Base-by-base conservation (phyloP, 2,797 vertebrate species). In the Pangasius larnaudii region DNA sequence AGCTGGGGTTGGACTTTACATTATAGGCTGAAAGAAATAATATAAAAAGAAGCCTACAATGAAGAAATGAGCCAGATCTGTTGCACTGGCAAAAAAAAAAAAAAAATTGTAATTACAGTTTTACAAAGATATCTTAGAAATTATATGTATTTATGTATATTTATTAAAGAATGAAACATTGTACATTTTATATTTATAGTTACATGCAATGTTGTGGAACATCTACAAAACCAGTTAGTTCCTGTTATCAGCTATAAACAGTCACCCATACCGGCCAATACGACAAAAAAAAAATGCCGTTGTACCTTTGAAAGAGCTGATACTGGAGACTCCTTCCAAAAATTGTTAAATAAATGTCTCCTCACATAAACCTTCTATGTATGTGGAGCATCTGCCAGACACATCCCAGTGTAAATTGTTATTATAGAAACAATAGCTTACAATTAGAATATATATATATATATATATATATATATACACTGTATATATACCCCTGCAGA, bases 371-470 rank as follows among this genome's bases (percentile, higher is more conserved):
- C 27, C 11, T 5, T 46, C 14, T 51, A 19, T 53, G 5, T 30
- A 77, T 30, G 27, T 51, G 10, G 14, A 77, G 92, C 97, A 97
- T 30, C 74, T 51, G 14, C 14, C 27, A 30, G 19, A 56, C 49
- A 78, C 10, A 27, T 53, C 27, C 14, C 1, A 9, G 13, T 77
- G 74, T 30, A 30, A 77, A 19, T 8, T 16, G 5, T n/a, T 53
- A 18, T 5, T 53, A 0, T 19, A 53, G 49, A 78, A 53, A 78
- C 75, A 51, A 19, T 53, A 30, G 18, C 27, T 53, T 33, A 53
- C 13, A 53, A 53, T 18, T 2, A 77, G 74, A 18, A 51, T 51
- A 49, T n/a, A n/a, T 2, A 49, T n/a, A n/a, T 27, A 49, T 51
- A 30, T 58, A 42, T 42, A 75, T 16, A n/a, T 13, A 51, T 53